These are phyloP conservation scores for Phylloscopus trochilus DNA, from an alignment of 2,113 vertebrate genomes.

Conservation along the genomic window DNA sequence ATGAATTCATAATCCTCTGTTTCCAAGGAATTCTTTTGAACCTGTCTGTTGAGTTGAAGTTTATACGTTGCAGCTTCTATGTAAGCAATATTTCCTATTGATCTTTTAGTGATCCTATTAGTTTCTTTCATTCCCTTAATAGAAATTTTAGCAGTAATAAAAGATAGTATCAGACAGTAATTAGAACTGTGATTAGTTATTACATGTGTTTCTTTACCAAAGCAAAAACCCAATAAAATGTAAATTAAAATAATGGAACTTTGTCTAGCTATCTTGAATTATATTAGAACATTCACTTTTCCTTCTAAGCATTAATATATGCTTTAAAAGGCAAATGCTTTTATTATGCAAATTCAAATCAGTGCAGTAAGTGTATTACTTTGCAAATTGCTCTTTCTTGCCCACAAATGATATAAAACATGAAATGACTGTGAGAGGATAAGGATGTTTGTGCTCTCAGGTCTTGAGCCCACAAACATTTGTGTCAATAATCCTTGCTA, in stretches of 20 bases:
- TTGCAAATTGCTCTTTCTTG: constrained; percentile 37
- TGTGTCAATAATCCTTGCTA: not conserved
- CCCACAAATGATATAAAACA: not conserved
- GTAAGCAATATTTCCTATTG: constrained; percentile 60
- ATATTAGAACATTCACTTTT: constrained; percentile 19
- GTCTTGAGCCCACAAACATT: not conserved
- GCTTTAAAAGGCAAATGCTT: constrained; percentile 48
- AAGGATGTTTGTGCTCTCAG: not conserved
- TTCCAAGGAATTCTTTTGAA: constrained; percentile 39
- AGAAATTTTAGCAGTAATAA: constrained; percentile 67
- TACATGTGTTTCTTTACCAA: constrained; percentile 49
- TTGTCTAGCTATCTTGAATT: constrained; percentile 43
- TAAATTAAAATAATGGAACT: constrained; percentile 58
- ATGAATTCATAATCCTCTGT: not conserved
- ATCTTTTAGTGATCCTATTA: constrained; percentile 59
- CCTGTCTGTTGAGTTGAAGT: not conserved
- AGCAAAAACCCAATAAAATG: constrained; percentile 47
- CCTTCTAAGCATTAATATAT: constrained; percentile 7
- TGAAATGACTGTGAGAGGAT: not conserved
- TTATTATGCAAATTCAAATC: constrained; percentile 57
- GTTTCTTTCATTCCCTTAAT: constrained; percentile 57
- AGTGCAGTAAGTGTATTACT: constrained; percentile 25
- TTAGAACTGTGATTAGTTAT: constrained; percentile 59
- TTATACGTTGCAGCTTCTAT: constrained; percentile 29
- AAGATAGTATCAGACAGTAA: constrained; percentile 50